phyloP scores from a whole-genome alignment of 2,797 vertebrate species.

The Enoplosus armatus region DNA sequence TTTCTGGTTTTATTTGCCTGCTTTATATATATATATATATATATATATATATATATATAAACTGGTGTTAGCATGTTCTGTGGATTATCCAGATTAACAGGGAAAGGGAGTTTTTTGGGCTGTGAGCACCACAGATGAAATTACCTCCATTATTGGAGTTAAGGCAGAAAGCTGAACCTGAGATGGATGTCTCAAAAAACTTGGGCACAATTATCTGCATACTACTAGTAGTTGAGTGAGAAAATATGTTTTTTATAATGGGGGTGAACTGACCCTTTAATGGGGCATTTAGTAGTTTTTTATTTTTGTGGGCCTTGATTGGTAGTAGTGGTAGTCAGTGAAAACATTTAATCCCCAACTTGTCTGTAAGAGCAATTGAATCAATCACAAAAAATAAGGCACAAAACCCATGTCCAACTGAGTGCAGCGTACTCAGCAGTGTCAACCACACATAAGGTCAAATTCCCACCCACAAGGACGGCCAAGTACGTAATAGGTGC shows the following conservation, averaged over 20 bases:
- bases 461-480: slow-evolving; percentile 15
- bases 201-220: not conserved
- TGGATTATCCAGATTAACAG: not conserved
- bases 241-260: not conserved
- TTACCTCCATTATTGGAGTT: too few relatives aligned
- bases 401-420: not conserved
- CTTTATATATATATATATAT: not conserved
- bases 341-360: not conserved
- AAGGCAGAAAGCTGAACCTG: too few relatives aligned
- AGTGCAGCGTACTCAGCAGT: not conserved
- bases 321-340: not conserved
- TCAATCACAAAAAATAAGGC: not conserved
- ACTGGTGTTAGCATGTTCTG: not conserved
- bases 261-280: not conserved
- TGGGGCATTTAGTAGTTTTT: not conserved
- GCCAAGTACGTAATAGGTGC: not conserved
- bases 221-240: too few relatives aligned
- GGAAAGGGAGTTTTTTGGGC: not conserved
- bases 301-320: not conserved
- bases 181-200: not conserved
- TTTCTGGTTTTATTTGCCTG: not conserved
- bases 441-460: slow-evolving; percentile 1
- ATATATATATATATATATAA: too few relatives aligned
- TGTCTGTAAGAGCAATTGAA: not conserved
- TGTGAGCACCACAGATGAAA: not conserved